Base-by-base conservation (phyloP, 1,140 invertebrate genomes). In the Ceratosolen fusciceps region DNA sequence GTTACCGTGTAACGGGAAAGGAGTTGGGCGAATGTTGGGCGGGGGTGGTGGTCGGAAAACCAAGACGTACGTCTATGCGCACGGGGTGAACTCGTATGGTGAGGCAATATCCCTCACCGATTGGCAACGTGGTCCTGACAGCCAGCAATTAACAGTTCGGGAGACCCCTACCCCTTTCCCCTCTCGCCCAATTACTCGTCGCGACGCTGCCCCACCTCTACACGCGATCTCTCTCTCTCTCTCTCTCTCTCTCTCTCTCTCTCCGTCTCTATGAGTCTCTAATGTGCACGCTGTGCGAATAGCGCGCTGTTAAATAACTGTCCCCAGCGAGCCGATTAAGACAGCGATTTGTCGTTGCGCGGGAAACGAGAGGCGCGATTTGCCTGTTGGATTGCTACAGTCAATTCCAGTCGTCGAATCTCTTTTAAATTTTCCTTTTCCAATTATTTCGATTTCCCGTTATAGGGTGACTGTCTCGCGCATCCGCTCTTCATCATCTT, bases 101-200 rank as follows among this genome's bases (percentile, higher is more conserved):
- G 79, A 81, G 81, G 86, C 83, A 85, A 86, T 88, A 74, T 68
- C 52, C 49, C 43, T 31, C 77, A 47, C 34, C 82, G 85, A 84
- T 86, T 87, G 82, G 81, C n/a, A 29, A 87, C 86, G 84, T 90
- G 89, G 77, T 87, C 83, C 85, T 90, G 89, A 89, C 89, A 90
- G 89, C 83, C 85, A 80, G 86, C 88, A 90, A 90, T 90, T 90
- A 90, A 90, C 88, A 86, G 87, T 83, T 82, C 83, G 86, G 88
- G 87, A 88, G 87, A 87, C 85, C 86, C 85, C 85, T 31, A 24
- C 60, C 19, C 31, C 19, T 31, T 65, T 10, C 37, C 60, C 24
- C 19, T 65, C 60, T 34, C 29, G 34, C 29, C 24, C 60, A 9
- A 16, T 43, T 43, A 88, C 87, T 87, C 85, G 86, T 84, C 85